Evolutionary conservation across 2,888 invertebrate genomes (phyloP), one percentile per base, ranked within the genome.

Genomic region (Quadroppia sp.): DNA sequence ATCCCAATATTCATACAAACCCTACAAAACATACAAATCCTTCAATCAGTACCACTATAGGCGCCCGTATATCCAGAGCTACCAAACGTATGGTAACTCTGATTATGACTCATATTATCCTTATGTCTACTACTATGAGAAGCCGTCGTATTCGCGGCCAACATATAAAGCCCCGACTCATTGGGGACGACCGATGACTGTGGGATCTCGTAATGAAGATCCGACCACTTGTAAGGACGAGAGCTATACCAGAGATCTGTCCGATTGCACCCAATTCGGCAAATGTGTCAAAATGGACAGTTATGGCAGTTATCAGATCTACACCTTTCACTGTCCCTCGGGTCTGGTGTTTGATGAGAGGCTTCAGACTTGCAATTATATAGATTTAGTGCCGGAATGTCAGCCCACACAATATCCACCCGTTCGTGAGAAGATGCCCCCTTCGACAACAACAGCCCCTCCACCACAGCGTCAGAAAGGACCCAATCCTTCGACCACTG

Each of bases 261-360:
- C 17, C 15, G 69, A 69, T 45, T 69, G 69, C 45, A 45, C n/a
- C 23, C 42, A 69, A 25, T 69, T 69, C 28, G 23, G 45, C 4
- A 69, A 69, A 20, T 69, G 69, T 42, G 42, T 69, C 1, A 42
- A 28, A 45, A 69, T 32, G 25, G 69, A 69, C 23, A 17, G 23
- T 25, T 69, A 13, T 17, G 42, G 42, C 17, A 69, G 28, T 45
- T 69, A 45, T 20, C 40, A 69, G 25, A n/a, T 69, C 40, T 69
- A 45, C 28, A 69, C 42, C 17, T 69, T 69, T 23, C 3, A 25
- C 25, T 69, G 69, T 25, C 69, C 69, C 9, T 7, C n/a, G 23
- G 45, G 45, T 28, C 69, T 69, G 28, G 45, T 69, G 0, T 69
- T 69, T 15, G 69, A 69, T 69, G 42, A 69, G 11, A 69, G 28